Evolutionary conservation across 2,888 invertebrate species (phyloP).

Genomic region (Meteorus colon): DNA sequence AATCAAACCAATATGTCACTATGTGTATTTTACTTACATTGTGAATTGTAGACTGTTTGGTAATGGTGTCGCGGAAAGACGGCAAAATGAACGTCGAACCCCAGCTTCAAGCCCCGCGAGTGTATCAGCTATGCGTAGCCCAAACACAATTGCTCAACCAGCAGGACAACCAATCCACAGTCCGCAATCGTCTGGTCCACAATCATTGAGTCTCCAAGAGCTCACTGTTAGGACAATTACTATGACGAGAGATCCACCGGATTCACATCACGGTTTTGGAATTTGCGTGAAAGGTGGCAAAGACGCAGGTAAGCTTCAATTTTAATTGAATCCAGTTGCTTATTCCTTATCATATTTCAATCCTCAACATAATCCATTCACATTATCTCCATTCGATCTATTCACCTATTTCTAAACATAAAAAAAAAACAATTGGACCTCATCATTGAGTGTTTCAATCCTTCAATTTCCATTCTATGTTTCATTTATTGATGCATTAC

Average conservation of each 20-base stretch:
- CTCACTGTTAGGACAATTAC: conserved; percentile 88
- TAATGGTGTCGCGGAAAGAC: conserved; percentile 58
- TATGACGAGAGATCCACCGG: conserved; percentile 88
- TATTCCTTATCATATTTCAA: conserved; percentile 1
- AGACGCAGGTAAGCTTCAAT: conserved; percentile 82
- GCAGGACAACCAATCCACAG: conserved; percentile 60
- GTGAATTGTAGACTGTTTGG: conserved; percentile 69
- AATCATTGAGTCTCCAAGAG: conserved; percentile 81
- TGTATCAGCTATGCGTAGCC: conserved; percentile 65
- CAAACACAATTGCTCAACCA: conserved; percentile 56
- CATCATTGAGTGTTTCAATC: not conserved
- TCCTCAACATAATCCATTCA: conserved; percentile 1
- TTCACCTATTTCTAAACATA: no score
- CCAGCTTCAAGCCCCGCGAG: conserved; percentile 85
- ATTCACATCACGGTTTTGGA: conserved; percentile 89
- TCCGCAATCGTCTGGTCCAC: conserved; percentile 71
- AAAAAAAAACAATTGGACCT: no score
- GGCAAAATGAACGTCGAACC: conserved; percentile 81
- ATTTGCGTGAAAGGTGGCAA: conserved; percentile 94
- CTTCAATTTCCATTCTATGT: not conserved
- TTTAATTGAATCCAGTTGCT: not conserved
- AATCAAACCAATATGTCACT: not conserved
- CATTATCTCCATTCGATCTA: conserved; percentile 18
- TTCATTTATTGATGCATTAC: conserved; percentile 1
- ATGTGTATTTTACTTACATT: not conserved